A percentile compares a stretch with the other conserved stretches of the same genome.
Evolutionary conservation across 2,113 vertebrate species (phyloP).

Genomic region (Peucedramus taeniatus): DNA sequence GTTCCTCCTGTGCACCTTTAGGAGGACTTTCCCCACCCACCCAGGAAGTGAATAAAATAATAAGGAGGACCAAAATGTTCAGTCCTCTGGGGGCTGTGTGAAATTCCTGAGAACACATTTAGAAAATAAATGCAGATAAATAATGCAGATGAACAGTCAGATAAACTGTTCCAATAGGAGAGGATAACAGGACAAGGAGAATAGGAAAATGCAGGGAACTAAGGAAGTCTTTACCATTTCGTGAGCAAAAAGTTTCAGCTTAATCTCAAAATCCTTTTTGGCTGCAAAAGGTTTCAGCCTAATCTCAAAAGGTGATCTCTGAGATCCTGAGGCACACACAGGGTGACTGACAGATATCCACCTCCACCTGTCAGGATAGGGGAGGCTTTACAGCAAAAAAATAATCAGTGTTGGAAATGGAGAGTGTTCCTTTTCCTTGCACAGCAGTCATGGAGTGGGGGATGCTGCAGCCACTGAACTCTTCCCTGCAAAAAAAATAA

Average conservation of each 20-base stretch:
- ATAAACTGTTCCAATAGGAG: background rate
- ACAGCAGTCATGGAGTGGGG: background rate
- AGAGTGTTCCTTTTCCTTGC: background rate
- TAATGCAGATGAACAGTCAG: background rate
- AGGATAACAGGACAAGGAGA: background rate
- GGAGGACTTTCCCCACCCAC: background rate
- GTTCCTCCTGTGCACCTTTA: background rate
- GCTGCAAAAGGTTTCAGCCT: background rate
- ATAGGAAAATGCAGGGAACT: background rate
- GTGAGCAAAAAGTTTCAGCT: background rate
- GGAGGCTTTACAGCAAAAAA: background rate
- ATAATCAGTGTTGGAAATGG: background rate
- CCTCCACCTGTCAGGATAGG: background rate
- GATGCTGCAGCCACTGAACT: background rate
- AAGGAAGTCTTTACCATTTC: background rate
- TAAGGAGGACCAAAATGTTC: background rate
- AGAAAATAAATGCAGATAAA: background rate
- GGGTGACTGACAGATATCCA: background rate
- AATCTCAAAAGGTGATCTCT: background rate
- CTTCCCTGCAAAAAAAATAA: background rate
- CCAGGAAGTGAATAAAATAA: background rate
- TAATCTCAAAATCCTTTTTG: too few species aligned
- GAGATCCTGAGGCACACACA: background rate
- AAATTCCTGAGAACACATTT: background rate
- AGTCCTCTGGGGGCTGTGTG: background rate